These are phyloP conservation scores for Miniopterus natalensis DNA, from an alignment of 2,113 vertebrate species.

Conservation along the genomic window DNA sequence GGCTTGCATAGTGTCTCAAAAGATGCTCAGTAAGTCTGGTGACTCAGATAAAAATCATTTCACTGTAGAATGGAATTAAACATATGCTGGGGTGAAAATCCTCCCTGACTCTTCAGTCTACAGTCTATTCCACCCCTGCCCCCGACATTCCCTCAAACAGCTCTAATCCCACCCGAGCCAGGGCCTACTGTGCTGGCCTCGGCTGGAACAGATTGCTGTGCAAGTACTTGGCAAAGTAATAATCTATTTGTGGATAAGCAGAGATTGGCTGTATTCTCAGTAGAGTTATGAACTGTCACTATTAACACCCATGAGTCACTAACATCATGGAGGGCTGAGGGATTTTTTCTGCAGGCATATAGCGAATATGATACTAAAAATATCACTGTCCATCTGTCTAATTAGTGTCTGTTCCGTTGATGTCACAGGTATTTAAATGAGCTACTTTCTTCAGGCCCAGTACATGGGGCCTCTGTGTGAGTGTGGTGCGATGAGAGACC, in stretches of 20 bases:
- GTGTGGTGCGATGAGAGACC: neutral
- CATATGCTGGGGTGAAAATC: neutral
- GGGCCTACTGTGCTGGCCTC: neutral
- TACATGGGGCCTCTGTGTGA: neutral
- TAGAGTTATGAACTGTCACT: slow-evolving; percentile 73
- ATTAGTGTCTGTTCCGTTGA: slow-evolving; percentile 28
- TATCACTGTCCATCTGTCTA: slow-evolving; percentile 53
- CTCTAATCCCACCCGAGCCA: neutral
- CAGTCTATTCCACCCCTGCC: neutral
- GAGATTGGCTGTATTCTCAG: slow-evolving; percentile 60
- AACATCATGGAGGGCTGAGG: slow-evolving; percentile 34
- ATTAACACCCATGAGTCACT: slow-evolving; percentile 70
- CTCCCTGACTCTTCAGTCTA: neutral
- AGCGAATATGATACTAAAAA: slow-evolving; percentile 63
- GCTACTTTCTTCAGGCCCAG: slow-evolving; percentile 8
- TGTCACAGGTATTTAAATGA: slow-evolving; percentile 59
- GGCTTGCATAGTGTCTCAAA: neutral
- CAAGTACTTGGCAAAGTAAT: slow-evolving; percentile 66
- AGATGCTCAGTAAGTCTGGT: slow-evolving; percentile 32
- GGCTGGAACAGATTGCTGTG: slow-evolving; percentile 58
- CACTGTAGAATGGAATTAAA: neutral
- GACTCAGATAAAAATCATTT: neutral
- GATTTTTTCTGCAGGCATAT: slow-evolving; percentile 50
- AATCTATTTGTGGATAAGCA: slow-evolving; percentile 65
- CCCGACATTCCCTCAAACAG: neutral